A percentile compares a stretch with the other conserved stretches of the same genome.
phyloP scores from a whole-genome alignment of 2,113 vertebrate species.

The Phrynosoma blainvillii region DNA sequence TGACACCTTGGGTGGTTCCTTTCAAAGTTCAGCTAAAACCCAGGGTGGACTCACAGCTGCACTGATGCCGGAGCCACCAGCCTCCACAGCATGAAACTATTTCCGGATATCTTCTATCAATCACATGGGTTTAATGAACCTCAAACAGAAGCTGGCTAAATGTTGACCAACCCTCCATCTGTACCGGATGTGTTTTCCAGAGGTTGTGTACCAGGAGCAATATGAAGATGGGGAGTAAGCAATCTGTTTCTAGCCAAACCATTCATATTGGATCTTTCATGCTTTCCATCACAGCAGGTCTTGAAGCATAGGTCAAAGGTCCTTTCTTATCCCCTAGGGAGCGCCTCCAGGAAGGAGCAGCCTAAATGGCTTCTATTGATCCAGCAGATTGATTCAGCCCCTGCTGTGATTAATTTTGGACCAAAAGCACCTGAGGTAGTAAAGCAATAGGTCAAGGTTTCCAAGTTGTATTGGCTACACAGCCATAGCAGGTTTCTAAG shows the following conservation, averaged over 20 bases:
- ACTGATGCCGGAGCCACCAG: too few relatives aligned
- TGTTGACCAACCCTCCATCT: background rate
- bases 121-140: background rate
- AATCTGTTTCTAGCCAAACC: constrained; percentile 19
- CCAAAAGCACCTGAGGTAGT: constrained; percentile 48
- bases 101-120: background rate
- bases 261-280: constrained; percentile 41
- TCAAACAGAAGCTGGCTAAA: background rate
- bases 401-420: constrained; percentile 74
- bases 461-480: constrained; percentile 42
- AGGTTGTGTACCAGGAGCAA: background rate
- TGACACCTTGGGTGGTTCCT: too few relatives aligned
- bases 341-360: constrained; percentile 66
- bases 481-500: constrained; percentile 54
- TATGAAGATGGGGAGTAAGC: constrained; percentile 13
- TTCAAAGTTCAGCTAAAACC: too few relatives aligned
- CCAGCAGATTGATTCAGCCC: constrained; percentile 63
- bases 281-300: constrained; percentile 39
- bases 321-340: constrained; percentile 52
- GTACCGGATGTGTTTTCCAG: background rate
- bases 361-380: constrained; percentile 78
- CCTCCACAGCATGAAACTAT: background rate
- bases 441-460: constrained; percentile 69
- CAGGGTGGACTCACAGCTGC: background rate
- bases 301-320: constrained; percentile 68